Base-by-base conservation (phyloP, 2,113 vertebrate species). In the Cephalophus harveyi region DNA sequence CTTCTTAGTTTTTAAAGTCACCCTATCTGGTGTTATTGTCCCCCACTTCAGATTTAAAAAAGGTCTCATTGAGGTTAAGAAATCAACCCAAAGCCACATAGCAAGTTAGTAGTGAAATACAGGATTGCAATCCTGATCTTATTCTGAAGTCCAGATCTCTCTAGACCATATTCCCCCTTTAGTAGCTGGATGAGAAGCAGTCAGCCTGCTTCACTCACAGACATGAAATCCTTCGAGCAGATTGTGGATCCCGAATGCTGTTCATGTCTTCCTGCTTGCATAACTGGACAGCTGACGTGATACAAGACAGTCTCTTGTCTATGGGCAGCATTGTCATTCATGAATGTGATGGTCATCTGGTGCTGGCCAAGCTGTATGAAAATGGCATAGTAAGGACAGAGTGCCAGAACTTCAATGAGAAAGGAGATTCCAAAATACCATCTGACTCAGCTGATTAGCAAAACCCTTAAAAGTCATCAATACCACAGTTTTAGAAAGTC, bases 151-250 rank as follows among this genome's bases (percentile, higher is more conserved):
- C 76, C 13, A 27, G 28, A 15, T 62, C 33, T 17, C 40, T 76
- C 50, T 48, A 64, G 81, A n/a, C 30, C 25, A 23, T 8, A 5
- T 57, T 78, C 21, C 30, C 60, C 30, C 52, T 33, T 8, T 2
- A 27, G 2, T 33, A 25, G 15, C 48, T n/a, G 14, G 25, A n/a
- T 23, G 52, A 86, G 55, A 76, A 92, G n/a, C 17, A 23, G 3
- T 64, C 21, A 57, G 54, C 4, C 27, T 21, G 21, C 5, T 52
- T 62, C n/a, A 98, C 99, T 99, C 97, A 99, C 99, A 82, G 97
- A 97, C 98, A 99, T 98, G 62, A 93, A 97, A n/a, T 98, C 97
- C 91, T 98, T 97, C 1, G 50, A 97, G 93, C 99, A 99, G 97
- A 98, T 94, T 27, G 98, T 98, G 12, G 15, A 6, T n/a, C 96